Evolutionary conservation across 2,113 vertebrate species (phyloP), one percentile per base, ranked within the genome.

Genomic region (Monopterus albus): DNA sequence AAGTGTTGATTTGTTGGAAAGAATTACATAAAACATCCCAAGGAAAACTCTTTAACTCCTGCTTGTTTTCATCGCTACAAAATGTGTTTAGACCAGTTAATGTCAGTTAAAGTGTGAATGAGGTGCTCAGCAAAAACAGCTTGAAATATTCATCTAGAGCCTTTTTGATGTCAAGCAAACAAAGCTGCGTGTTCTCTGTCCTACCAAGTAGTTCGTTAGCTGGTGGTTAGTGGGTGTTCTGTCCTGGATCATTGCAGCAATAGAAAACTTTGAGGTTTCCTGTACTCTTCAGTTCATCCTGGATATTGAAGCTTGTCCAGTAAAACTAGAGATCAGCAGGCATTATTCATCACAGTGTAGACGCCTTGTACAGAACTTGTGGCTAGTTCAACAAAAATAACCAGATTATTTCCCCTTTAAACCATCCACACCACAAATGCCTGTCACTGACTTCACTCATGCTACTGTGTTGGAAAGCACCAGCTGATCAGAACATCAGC

Each of bases 101-200:
- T 38, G 31, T 38, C 49, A 17, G 20, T 15, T 17, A 39, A 31
- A 52, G 21, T 17, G 51, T 40, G 52, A 45, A 43, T 43, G 36
- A 51, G n/a, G 0, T 13, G 33, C 10, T 64, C 57, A 1, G 39
- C 40, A 1, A 49, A 47, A 39, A 10, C 35, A 26, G 35, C 18
- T 6, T 10, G 33, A 50, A 18, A n/a, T 15, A 10, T 28, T 35
- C 28, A 2, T 46, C 2, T 7, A 35, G 33, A 36, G 13, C 47
- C 6, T 55, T 64, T n/a, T 29, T 23, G 3, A 49, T 23, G 38
- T 14, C 1, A 14, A 31, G 20, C 10, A 26, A 40, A 20, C 33
- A 5, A 47, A 21, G 29, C 63, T 63, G 52, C 38, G 53, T 25
- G 28, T 53, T 49, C 40, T 33, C 33, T 46, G 29, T 53, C 26